These are phyloP conservation scores for Theretra japonica DNA, from an alignment of 2,888 invertebrate genomes.

Conservation along the genomic window DNA sequence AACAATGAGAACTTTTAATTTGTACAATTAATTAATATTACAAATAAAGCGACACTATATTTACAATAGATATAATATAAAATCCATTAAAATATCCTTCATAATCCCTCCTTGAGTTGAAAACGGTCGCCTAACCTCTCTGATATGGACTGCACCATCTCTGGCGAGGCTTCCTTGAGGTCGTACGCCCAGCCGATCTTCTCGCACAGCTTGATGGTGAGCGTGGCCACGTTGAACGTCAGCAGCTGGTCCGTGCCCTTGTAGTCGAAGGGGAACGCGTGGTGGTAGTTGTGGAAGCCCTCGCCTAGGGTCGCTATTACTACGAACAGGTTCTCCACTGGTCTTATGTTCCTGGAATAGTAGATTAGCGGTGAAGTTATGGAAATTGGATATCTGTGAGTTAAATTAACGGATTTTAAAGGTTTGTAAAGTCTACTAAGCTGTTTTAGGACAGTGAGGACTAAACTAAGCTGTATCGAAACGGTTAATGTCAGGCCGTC, in stretches of 20 bases:
- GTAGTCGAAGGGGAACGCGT: conserved; percentile 60
- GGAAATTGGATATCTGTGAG: too few species aligned
- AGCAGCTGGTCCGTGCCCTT: conserved; percentile 51
- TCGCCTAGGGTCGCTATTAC: conserved; percentile 49
- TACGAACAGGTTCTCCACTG: conserved; percentile 47
- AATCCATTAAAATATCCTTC: too few species aligned
- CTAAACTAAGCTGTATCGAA: too few species aligned
- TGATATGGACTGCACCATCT: conserved; percentile 30
- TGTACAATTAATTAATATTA: too few species aligned
- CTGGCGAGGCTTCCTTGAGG: conserved; percentile 30
- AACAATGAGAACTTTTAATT: too few species aligned
- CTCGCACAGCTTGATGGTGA: conserved; percentile 43
- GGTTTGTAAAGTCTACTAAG: too few species aligned
- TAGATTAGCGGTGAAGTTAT: background rate
- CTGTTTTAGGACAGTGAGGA: too few species aligned
- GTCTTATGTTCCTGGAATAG: conserved; percentile 40
- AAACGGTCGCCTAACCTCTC: conserved; percentile 28
- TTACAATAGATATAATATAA: too few species aligned
- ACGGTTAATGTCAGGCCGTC: too few species aligned
- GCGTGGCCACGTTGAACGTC: conserved; percentile 42
- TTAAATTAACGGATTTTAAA: too few species aligned
- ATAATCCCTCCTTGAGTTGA: background rate
- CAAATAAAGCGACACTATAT: too few species aligned
- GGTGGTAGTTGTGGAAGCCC: conserved; percentile 63
- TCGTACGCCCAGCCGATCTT: conserved; percentile 46